Evolutionary conservation across 37 sponge, comb jelly and placozoan species (phyloP), one percentile per base, ranked within the genome.

Genomic region (Bolinopsis microptera): DNA sequence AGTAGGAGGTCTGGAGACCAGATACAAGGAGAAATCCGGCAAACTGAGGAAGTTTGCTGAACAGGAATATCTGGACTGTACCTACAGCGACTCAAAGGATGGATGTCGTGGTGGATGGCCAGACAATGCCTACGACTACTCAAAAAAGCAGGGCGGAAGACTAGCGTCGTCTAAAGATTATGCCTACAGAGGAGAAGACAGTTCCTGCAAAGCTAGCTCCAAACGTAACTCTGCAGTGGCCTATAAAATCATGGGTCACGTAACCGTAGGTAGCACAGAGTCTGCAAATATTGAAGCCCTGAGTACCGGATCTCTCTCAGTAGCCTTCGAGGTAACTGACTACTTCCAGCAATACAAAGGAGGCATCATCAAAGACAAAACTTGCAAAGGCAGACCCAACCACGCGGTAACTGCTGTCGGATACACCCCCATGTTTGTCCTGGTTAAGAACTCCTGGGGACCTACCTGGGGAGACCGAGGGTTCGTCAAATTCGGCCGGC

Each of bases 361-460:
- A 72, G 75, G 75, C 3, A 72, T 72, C 13, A 72, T 72, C 13
- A 72, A 28, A n/a, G 75, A 72, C 75, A 72, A 2, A 30, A 72
- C 75, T 2, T 72, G 75, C 75, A 72, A n/a, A 30, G 75, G 75
- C 26, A n/a, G 75, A 21, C 75, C 75, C 75, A 72, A 72, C 75
- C 75, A 72, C 75, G 75, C 75, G 5, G 75, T 72, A 8, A 72
- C 75, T n/a, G 13, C 75, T 8, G 75, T 72, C 26, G 75, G 75
- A 72, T 72, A 72, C 75, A 72, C 75, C 75, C 3, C 13, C n/a
- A 72, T 23, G 13, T 72, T 72, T 21, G 75, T 72, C 31, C 75
- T 72, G 75, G 75, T 72, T 8, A 72, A 72, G 75, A 72, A 72
- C 75, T 72, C 75, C 75, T 72, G 75, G 75, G 75, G 75, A 24